Base-by-base conservation (phyloP, 1,140 invertebrate species). In the Rhagoletis pomonella region DNA sequence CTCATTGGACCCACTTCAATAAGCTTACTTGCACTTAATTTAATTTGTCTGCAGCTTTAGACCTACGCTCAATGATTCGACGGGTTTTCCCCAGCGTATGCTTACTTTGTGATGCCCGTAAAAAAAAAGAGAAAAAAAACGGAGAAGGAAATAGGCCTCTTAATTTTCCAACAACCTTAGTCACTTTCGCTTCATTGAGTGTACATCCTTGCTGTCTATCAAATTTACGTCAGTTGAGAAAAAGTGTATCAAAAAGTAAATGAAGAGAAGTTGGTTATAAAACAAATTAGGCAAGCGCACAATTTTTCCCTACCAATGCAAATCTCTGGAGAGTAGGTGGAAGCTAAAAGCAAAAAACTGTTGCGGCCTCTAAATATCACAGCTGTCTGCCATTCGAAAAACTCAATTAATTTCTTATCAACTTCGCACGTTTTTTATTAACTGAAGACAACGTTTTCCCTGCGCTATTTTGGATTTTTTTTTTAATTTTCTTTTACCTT, bases 11-110 rank as follows among this genome's bases (percentile, higher is more conserved):
- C 64, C 64, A 67, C 42, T 47, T 73, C 39, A 73, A 73, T 73
- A 73, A 73, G 67, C 67, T 73, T 73, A 73, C 67, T 44, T 73
- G 67, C 67, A 73, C 42, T 47, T 73, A 73, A 73, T 73, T 73
- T 73, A 42, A 73, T 73, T 73, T 44, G 39, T 4, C 42, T 19
- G 19, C 64, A 67, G 64, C 19, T 10, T 7, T 14, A 29, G 14
- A 42, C 42, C 9, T 73, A 9, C 67, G 44, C 17, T 73, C 67
- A 19, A 29, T 77, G 29, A 42, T 17, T 81, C 42, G 73, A 81
- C 19, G 47, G 47, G n/a, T 81, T 81, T 81, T 81, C 73, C 47
- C 73, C 12, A 81, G 47, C 73, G 73, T 55, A 39, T 73, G 67
- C 42, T 73, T 73, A n/a, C 42, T 10, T 0, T 12, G 39, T 73